Evolutionary conservation across 2,888 invertebrate species (phyloP), one percentile per base, ranked within the genome.

Genomic region (Apocheima hispidaria): DNA sequence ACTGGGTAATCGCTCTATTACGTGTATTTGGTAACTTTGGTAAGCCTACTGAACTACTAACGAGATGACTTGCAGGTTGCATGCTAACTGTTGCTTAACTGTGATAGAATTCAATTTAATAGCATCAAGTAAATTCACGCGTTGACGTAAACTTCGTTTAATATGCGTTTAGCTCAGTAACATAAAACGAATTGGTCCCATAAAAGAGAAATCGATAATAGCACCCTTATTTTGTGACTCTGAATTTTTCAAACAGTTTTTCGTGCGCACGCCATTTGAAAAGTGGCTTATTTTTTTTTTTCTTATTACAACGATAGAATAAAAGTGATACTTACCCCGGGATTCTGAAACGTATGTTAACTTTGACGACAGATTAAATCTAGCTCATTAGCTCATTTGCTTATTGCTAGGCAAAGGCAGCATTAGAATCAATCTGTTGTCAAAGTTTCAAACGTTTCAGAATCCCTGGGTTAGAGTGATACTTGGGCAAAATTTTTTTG

Each of bases 1-100:
- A 38, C 49, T 41, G 7, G 23, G 38, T 60, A 60, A 60, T 43
- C n/a, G 41, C 10, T 54, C 14, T 50, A 50, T 65, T 67, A 67
- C 63, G 56, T 56, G 60, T 52, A 60, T 52, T 48, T 23, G 20
- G 55, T 52, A 44, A 54, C 58, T 52, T 48, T 23, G 20, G 55
- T 52, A 44, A 54, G 41, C 54, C 43, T 48, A 53, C 46, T 63
- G 54, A 51, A 41, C 60, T 40, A 62, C 53, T 58, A 63, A 60
- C 57, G 21, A 35, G 43, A 44, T 43, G 26, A 26, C 51, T 53
- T 58, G 57, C 59, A 54, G 46, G 33, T 53, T 38, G 48, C 58
- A 44, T 52, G 41, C 36, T 14, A 23, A 23, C 49, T 36, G 58
- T 63, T 66, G 35, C 59, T 41, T 50, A 59, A 66, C 52, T 51